Evolutionary conservation across 2,113 vertebrate species (phyloP).

Genomic region (Gopherus evgoodei): DNA sequence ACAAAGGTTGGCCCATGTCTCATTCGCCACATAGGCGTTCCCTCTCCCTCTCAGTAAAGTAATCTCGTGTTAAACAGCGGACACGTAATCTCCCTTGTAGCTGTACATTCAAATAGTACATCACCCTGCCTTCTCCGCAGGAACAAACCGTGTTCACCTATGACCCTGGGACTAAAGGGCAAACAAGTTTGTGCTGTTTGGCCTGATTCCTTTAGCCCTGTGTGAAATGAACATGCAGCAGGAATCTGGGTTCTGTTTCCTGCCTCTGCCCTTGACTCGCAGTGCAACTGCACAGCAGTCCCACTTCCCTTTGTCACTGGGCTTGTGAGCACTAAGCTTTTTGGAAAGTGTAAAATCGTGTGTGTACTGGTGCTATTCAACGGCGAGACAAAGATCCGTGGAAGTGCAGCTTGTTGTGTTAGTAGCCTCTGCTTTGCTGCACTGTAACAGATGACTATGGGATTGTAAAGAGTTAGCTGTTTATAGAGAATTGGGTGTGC

Average conservation of each 20-base stretch:
- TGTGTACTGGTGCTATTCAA: neutral
- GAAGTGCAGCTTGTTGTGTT: neutral
- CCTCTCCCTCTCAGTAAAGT: neutral
- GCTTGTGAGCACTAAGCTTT: neutral
- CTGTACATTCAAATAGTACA: neutral
- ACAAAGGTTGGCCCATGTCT: neutral
- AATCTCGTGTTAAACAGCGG: neutral
- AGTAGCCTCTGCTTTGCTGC: neutral
- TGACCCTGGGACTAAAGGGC: neutral
- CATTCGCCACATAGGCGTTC: neutral
- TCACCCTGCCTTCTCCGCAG: neutral
- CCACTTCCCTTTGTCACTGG: neutral
- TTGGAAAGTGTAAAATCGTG: neutral
- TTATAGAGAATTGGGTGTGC: neutral
- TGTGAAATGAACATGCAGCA: neutral
- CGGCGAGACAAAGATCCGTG: neutral
- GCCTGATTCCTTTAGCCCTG: neutral
- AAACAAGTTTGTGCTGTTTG: neutral
- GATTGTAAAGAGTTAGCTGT: neutral
- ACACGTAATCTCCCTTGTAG: neutral
- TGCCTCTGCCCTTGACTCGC: neutral
- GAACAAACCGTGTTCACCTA: neutral
- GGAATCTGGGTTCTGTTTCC: neutral
- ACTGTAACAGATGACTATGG: neutral
- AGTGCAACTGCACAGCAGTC: neutral